A percentile compares a stretch with the other conserved stretches of the same genome.
Conservation (phyloP, 2,113 vertebrate species). For the Micromys minutus region DNA sequence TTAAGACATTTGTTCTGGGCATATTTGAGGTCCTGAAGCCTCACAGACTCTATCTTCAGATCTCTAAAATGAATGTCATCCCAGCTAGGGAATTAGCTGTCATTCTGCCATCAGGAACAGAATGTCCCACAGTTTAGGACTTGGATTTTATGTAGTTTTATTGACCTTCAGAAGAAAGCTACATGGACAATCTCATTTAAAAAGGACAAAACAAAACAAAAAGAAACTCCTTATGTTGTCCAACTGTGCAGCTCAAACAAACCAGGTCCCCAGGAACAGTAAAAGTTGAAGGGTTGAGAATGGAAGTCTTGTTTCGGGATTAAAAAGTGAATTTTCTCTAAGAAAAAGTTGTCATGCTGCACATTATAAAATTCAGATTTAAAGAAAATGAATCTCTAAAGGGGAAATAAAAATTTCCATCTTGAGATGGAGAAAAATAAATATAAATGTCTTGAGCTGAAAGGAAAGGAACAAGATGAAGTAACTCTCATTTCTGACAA, state of each 20-base stretch:
- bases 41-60: neutral
- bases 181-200: neutral
- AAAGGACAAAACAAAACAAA: neutral
- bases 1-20: neutral
- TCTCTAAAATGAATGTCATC: neutral
- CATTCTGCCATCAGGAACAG: neutral
- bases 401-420: neutral
- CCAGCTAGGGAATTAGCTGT: neutral
- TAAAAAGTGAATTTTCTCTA: neutral
- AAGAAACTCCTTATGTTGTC: neutral
- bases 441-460: neutral
- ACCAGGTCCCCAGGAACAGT: neutral
- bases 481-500: neutral
- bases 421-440: neutral
- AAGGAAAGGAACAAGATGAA: neutral
- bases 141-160: neutral
- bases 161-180: neutral
- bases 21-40: neutral
- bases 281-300: neutral
- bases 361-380: neutral
- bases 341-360: neutral
- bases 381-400: neutral
- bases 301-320: neutral
- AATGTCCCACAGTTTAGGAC: neutral
- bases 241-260: neutral